These are phyloP conservation scores for Glyptemys insculpta DNA, from an alignment of 2,797 vertebrate genomes.

Conservation along the genomic window DNA sequence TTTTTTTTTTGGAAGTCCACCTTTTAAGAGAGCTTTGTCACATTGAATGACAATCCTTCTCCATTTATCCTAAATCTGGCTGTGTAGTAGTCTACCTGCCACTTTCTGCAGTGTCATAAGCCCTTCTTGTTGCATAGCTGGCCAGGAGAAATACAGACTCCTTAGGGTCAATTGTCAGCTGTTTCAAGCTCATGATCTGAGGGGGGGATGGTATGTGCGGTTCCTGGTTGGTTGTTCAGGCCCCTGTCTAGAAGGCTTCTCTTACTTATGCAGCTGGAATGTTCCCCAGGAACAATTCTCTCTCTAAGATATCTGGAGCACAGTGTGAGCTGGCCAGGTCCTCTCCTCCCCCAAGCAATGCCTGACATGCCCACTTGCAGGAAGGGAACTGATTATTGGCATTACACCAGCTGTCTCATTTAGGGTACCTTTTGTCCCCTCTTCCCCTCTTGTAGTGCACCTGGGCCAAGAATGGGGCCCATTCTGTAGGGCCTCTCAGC, in stretches of 20 bases:
- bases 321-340: background rate
- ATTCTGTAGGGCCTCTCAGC: background rate
- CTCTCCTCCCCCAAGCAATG: background rate
- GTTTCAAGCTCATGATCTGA: background rate
- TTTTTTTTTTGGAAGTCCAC: background rate
- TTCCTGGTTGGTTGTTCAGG: background rate
- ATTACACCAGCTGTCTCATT: background rate
- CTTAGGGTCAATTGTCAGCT: background rate
- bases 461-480: background rate
- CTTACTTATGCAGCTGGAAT: background rate
- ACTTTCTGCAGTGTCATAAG: background rate
- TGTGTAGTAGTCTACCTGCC: background rate
- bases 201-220: background rate
- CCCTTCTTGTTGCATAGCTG: background rate
- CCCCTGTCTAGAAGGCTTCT: slow-evolving; percentile 4
- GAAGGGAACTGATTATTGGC: background rate
- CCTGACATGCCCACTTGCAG: background rate
- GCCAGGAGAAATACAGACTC: background rate
- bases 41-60: background rate
- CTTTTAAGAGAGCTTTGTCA: background rate
- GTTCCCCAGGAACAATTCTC: background rate
- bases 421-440: background rate
- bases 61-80: background rate
- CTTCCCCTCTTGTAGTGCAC: background rate
- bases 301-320: background rate